Evolutionary conservation across 2,797 vertebrate genomes (phyloP).

Genomic region (Acomys russatus): DNA sequence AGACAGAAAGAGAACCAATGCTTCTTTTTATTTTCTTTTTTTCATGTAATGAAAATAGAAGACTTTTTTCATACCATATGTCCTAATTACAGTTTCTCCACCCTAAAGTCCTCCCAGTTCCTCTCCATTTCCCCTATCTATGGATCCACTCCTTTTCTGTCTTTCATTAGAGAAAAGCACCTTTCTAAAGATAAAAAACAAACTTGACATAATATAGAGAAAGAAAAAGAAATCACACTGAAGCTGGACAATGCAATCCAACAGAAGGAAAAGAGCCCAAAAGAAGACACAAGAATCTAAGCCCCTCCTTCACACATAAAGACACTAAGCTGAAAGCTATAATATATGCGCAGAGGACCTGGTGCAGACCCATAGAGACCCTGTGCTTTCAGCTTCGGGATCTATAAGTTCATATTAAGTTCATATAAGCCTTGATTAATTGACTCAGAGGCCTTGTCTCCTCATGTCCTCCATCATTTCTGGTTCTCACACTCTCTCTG

Average conservation of each 20-base stretch:
- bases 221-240: neutral
- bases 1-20: too few species aligned
- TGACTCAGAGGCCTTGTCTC: neutral
- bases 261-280: neutral
- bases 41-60: neutral
- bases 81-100: neutral
- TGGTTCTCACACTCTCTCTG: neutral
- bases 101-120: neutral
- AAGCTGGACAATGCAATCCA: neutral
- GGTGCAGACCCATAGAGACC: neutral
- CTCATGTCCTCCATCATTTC: neutral
- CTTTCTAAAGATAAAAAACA: neutral
- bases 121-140: neutral
- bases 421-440: neutral
- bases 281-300: neutral
- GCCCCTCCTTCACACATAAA: neutral
- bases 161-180: neutral
- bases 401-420: too few species aligned
- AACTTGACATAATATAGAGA: neutral
- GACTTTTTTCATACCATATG: neutral
- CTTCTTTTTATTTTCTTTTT: neutral
- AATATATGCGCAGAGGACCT: neutral
- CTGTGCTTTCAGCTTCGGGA: neutral
- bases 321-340: neutral
- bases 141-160: neutral